A percentile compares a stretch with the other conserved stretches of the same genome.
Evolutionary conservation across 2,797 vertebrate species (phyloP).

Genomic region (Anguilla megastoma): DNA sequence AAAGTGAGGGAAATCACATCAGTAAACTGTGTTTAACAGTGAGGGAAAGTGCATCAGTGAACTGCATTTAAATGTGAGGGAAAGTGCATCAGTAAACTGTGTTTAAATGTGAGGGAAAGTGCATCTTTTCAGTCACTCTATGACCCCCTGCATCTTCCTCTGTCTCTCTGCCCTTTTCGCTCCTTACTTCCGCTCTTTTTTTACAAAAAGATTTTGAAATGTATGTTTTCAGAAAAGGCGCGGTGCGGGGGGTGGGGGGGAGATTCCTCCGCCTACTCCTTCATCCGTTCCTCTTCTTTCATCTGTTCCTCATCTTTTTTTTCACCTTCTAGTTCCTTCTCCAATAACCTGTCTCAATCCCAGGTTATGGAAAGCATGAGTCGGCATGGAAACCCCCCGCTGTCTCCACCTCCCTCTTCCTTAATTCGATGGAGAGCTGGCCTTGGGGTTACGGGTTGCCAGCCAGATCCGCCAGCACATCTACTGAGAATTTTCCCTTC

Average conservation of each 20-base stretch:
- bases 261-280: neutral
- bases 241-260: too few species aligned
- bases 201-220: constrained; percentile 3
- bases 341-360: constrained; percentile 32
- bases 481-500: constrained; percentile 16
- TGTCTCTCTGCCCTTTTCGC: neutral
- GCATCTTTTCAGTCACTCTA: neutral
- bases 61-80: too few species aligned
- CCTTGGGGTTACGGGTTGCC: neutral
- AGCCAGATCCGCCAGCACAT: constrained; percentile 25
- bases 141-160: neutral
- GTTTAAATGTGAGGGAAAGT: too few species aligned
- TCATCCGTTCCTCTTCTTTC: neutral
- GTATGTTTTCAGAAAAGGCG: neutral
- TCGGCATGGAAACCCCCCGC: constrained; percentile 42
- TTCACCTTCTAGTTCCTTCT: constrained; percentile 10
- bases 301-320: neutral
- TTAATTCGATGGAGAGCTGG: neutral
- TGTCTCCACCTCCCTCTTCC: constrained; percentile 6
- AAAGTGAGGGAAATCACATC: neutral
- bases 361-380: constrained; percentile 26
- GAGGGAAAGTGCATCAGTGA: neutral
- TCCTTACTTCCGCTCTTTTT: neutral
- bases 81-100: too few species aligned
- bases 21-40: neutral